Evolutionary conservation across 2,888 invertebrate species (phyloP).

Genomic region (Thelaira solivaga): DNA sequence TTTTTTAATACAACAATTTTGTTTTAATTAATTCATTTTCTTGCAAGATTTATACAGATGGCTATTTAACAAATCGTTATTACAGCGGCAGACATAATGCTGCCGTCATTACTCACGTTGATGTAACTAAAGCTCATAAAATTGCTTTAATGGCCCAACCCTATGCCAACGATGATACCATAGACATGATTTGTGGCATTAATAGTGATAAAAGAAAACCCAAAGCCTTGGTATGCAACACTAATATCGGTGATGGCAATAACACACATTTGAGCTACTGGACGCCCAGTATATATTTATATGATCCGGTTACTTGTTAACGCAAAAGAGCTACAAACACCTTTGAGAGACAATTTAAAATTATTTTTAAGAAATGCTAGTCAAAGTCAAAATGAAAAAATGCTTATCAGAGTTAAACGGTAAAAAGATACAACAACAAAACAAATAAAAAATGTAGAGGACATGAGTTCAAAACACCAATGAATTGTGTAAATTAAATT

Average conservation of each 20-base stretch:
- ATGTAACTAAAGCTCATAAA: slow-evolving; percentile 70
- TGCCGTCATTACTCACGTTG: slow-evolving; percentile 71
- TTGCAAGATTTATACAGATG: slow-evolving; percentile 73
- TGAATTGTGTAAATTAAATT: too few species aligned
- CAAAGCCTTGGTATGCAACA: slow-evolving; percentile 60
- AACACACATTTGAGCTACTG: slow-evolving; percentile 58
- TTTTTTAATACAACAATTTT: not conserved
- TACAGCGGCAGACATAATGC: slow-evolving; percentile 70
- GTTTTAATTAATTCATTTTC: too few species aligned
- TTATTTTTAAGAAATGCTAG: slow-evolving; percentile 54
- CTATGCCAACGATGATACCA: slow-evolving; percentile 40
- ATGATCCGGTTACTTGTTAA: slow-evolving; percentile 65
- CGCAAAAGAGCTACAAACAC: not conserved
- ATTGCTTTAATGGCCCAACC: slow-evolving; percentile 71
- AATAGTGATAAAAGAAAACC: slow-evolving; percentile 21
- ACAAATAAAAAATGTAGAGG: slow-evolving; percentile 1
- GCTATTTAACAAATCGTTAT: slow-evolving; percentile 72
- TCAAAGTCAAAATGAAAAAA: slow-evolving; percentile 53
- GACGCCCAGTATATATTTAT: slow-evolving; percentile 70
- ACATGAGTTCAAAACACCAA: too few species aligned
- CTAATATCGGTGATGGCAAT: slow-evolving; percentile 60
- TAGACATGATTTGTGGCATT: slow-evolving; percentile 33
- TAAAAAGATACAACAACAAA: not conserved
- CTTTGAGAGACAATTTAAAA: slow-evolving; percentile 23
- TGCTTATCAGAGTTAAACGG: not conserved